These are phyloP conservation scores for Atopsyche davidsoni DNA, from an alignment of 1,140 invertebrate genomes.

Conservation along the genomic window DNA sequence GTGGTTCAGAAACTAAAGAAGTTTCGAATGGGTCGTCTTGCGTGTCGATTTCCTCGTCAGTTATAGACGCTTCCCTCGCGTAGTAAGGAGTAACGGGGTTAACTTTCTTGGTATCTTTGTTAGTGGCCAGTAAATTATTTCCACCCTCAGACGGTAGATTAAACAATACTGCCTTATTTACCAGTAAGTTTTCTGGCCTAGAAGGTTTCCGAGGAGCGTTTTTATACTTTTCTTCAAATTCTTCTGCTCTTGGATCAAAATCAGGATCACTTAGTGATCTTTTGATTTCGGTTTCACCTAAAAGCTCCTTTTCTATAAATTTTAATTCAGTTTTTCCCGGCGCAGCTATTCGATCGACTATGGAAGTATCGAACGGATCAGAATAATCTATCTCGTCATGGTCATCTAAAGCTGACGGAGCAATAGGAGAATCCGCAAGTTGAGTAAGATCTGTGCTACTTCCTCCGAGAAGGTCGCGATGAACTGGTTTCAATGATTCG, in stretches of 20 bases:
- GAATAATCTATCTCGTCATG: slow-evolving; percentile 56
- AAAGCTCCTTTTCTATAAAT: slow-evolving; percentile 69
- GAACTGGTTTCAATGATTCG: slow-evolving; percentile 36
- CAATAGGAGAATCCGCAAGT: slow-evolving; percentile 61
- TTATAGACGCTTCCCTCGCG: slow-evolving; percentile 52
- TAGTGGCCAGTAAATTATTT: slow-evolving; percentile 30
- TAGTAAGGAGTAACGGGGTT: slow-evolving; percentile 75
- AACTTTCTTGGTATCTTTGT: slow-evolving; percentile 33
- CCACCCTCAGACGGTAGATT: slow-evolving; percentile 48
- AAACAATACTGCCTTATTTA: slow-evolving; percentile 66
- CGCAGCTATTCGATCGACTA: slow-evolving; percentile 59
- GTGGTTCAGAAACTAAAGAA: slow-evolving; percentile 50
- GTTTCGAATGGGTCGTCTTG: slow-evolving; percentile 48
- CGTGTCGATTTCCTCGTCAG: slow-evolving; percentile 47
- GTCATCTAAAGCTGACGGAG: slow-evolving; percentile 49
- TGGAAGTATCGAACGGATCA: slow-evolving; percentile 82
- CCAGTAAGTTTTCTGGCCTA: slow-evolving; percentile 52
- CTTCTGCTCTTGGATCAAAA: slow-evolving; percentile 67
- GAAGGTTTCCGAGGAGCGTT: slow-evolving; percentile 46
- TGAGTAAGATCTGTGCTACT: slow-evolving; percentile 68
- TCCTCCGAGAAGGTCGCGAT: slow-evolving; percentile 63
- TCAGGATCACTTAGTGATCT: slow-evolving; percentile 58
- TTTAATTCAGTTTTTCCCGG: slow-evolving; percentile 73
- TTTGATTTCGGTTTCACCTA: slow-evolving; percentile 49
- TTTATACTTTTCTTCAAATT: slow-evolving; percentile 33